Base-by-base conservation (phyloP, 2,797 vertebrate genomes). In the Gila robusta region DNA sequence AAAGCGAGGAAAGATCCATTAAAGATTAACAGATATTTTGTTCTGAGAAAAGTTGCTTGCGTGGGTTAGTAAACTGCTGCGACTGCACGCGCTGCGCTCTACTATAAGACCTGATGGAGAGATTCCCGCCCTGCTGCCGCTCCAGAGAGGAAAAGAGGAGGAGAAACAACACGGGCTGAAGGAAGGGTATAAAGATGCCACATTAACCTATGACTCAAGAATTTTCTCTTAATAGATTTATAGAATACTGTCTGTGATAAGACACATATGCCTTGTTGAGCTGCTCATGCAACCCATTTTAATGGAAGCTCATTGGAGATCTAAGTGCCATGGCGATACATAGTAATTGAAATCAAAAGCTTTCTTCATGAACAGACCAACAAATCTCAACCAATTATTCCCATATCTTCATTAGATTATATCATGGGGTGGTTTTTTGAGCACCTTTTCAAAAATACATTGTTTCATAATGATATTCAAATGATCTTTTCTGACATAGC, bases 121-220 rank as follows among this genome's bases (percentile, higher is more conserved):
- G 14, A 79, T 71, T 44, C 66, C 83, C 49, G 49, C 83, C 49
- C 74, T 19, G 35, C 64, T 35, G 62, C 44, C 32, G 47, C 77
- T 79, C 8, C 35, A 56, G 62, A 67, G 44, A 67, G 80, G n/a
- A 56, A 73, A 21, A 32, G 62, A 80, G 83, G 73, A 78, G 83
- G 73, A 69, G 64, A 78, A 56, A 26, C 56, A 17, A 77, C 59
- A 70, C n/a, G 4, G 28, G 12, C 64, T 79, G 2, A 67, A 28
- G 11, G 10, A 67, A 28, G 11, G 10, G 4, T 52, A 32, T 23
- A n/a, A 39, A 26, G 4, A 79, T 17, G 7, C 64, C 26, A 66
- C 28, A 70, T 32, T 21, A 23, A 28, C 9, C 19, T 37, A n/a
- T 21, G 6, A 21, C 19, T 56, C 54, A 49, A n/a, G 9, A 11